Evolutionary conservation across 35 echinoderm and acorn worm species (phyloP).

Genomic region (Ophioderma brevispina): DNA sequence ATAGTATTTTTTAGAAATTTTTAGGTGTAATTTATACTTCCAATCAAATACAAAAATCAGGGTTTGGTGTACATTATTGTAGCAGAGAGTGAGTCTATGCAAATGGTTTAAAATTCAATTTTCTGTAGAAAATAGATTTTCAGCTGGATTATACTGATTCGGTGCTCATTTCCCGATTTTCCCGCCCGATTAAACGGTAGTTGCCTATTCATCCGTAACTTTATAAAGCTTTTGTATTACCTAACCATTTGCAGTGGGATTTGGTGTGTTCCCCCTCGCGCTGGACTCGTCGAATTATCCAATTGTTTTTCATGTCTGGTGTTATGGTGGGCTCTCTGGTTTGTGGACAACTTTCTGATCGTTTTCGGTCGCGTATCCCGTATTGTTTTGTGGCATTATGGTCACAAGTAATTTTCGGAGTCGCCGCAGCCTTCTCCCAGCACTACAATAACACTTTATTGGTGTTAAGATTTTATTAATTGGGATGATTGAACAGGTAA

Average conservation of each 20-base stretch:
- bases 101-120: too few relatives aligned
- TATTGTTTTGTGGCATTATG: conserved; percentile 82
- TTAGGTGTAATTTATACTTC: too few relatives aligned
- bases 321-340: conserved; percentile 93
- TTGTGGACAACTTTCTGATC: conserved; percentile 90
- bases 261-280: conserved; percentile 77
- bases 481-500: conserved; percentile 89
- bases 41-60: too few relatives aligned
- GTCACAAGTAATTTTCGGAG: conserved; percentile 63
- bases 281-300: conserved; percentile 68
- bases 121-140: too few relatives aligned
- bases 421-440: conserved; percentile 64
- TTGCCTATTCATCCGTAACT: too few relatives aligned
- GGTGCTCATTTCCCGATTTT: too few relatives aligned
- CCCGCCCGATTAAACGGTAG: too few relatives aligned
- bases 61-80: too few relatives aligned
- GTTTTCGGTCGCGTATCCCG: conserved; percentile 66
- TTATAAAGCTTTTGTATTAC: too few relatives aligned
- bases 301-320: conserved; percentile 85
- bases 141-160: too few relatives aligned
- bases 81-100: too few relatives aligned
- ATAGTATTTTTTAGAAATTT: too few relatives aligned
- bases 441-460: conserved; percentile 68
- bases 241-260: conserved; percentile 68
- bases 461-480: conserved; percentile 82